Evolutionary conservation across 2,797 vertebrate species (phyloP).

Genomic region (Erpetoichthys calabaricus): DNA sequence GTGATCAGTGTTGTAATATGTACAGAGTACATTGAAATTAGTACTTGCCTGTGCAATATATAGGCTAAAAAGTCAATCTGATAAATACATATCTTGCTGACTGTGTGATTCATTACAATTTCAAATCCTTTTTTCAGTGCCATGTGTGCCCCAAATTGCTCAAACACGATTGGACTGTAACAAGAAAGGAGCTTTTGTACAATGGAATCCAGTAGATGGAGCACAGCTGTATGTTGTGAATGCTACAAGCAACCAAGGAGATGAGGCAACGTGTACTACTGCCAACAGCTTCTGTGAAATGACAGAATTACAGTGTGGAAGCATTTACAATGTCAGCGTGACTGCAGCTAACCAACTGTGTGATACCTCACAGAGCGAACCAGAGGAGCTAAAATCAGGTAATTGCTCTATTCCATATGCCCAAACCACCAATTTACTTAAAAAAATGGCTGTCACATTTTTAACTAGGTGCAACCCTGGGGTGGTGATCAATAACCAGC

Average conservation of each 20-base stretch:
- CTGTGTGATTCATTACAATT: too few relatives aligned
- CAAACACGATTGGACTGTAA: constrained; percentile 29
- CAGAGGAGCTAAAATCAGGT: constrained; percentile 37
- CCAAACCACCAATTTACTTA: too few relatives aligned
- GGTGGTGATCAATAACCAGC: too few relatives aligned
- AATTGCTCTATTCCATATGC: background rate
- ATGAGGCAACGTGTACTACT: constrained; percentile 33
- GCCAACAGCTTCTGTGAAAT: constrained; percentile 33
- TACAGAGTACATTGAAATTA: too few relatives aligned
- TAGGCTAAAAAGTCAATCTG: too few relatives aligned
- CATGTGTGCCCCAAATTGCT: constrained; percentile 41
- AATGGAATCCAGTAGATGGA: constrained; percentile 36
- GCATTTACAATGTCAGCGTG: constrained; percentile 48
- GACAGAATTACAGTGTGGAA: constrained; percentile 39
- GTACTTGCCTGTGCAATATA: too few relatives aligned
- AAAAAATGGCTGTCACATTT: too few relatives aligned
- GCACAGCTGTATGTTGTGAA: constrained; percentile 41
- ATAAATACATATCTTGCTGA: background rate
- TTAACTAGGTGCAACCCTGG: too few relatives aligned
- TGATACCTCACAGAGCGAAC: constrained; percentile 30
- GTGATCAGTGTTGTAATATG: too few relatives aligned
- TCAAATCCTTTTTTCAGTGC: constrained; percentile 30
- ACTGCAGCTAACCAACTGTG: constrained; percentile 35
- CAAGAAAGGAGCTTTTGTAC: constrained; percentile 28
- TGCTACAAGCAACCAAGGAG: constrained; percentile 28